Conservation (phyloP, 2,113 vertebrate species). For the Diadophis punctatus region DNA sequence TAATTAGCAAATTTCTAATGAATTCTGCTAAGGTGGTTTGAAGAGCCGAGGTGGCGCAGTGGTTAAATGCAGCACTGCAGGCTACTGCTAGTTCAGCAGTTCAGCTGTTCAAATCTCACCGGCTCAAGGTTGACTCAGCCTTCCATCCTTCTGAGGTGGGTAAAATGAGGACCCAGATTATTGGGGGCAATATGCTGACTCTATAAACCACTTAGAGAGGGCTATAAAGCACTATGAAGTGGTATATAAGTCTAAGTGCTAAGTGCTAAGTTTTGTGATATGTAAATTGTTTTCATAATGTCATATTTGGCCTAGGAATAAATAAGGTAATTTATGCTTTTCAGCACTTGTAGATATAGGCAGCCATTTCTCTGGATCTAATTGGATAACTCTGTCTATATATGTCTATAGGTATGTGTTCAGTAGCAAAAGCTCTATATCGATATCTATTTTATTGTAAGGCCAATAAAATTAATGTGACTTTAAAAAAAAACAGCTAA, state of each 20-base stretch:
- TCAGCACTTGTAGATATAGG: constrained; percentile 52
- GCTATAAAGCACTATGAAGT: too few relatives aligned
- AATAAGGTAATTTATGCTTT: constrained; percentile 57
- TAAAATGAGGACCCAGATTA: too few relatives aligned
- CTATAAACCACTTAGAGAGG: too few relatives aligned
- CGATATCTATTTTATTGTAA: background rate
- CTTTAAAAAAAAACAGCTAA: background rate
- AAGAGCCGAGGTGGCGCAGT: too few relatives aligned
- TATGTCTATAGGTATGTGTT: background rate
- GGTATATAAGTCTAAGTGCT: too few relatives aligned
- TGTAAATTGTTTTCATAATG: constrained; percentile 55
- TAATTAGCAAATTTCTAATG: constrained; percentile 61
- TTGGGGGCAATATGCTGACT: too few relatives aligned
- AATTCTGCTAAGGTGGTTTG: constrained; percentile 57
- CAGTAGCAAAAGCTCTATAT: background rate
- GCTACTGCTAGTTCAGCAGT: too few relatives aligned
- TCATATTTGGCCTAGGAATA: constrained; percentile 44
- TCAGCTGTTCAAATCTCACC: too few relatives aligned
- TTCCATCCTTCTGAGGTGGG: too few relatives aligned
- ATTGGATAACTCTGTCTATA: constrained; percentile 32
- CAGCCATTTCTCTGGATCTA: constrained; percentile 44
- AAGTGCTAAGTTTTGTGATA: constrained; percentile 57
- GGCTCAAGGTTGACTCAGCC: too few relatives aligned
- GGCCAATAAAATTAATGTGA: background rate
- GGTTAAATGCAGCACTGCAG: too few relatives aligned